phyloP scores from a whole-genome alignment of 2,888 invertebrate species.

The Cecidostiba fungosa region DNA sequence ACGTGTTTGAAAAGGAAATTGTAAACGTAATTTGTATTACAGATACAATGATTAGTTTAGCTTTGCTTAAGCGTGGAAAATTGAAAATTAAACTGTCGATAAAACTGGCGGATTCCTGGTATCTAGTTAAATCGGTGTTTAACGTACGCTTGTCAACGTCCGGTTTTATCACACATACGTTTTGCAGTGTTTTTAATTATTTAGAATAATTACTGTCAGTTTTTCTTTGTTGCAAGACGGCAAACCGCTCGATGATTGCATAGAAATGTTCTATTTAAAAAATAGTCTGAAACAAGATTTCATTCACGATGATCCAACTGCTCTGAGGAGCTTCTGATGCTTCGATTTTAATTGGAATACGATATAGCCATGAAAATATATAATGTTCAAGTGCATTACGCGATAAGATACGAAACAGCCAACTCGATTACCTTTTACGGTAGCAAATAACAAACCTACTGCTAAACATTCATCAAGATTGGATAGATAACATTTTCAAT shows the following conservation, averaged over 20 bases:
- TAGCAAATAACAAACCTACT: background rate
- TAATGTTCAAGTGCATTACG: background rate
- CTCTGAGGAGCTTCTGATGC: background rate
- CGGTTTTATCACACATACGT: background rate
- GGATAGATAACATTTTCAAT: background rate
- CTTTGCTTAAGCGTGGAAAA: background rate
- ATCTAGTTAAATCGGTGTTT: background rate
- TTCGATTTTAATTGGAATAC: background rate
- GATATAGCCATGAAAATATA: background rate
- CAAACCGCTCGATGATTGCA: background rate
- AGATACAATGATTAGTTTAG: background rate
- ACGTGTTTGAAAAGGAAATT: background rate
- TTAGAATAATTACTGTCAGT: background rate
- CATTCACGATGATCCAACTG: background rate
- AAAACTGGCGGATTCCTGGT: background rate
- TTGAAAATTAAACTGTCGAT: slow-evolving; percentile 24
- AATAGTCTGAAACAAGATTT: background rate
- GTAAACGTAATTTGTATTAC: background rate
- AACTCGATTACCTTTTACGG: background rate
- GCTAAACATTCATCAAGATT: background rate
- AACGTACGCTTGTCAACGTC: background rate
- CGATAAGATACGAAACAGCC: background rate
- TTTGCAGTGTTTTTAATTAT: background rate
- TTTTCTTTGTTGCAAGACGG: background rate
- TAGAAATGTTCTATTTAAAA: background rate